Percentiles rank a stretch among this genome's conserved stretches.
Evolutionary conservation across 2,888 invertebrate genomes (phyloP).

Genomic region (Calameuta filiformis): DNA sequence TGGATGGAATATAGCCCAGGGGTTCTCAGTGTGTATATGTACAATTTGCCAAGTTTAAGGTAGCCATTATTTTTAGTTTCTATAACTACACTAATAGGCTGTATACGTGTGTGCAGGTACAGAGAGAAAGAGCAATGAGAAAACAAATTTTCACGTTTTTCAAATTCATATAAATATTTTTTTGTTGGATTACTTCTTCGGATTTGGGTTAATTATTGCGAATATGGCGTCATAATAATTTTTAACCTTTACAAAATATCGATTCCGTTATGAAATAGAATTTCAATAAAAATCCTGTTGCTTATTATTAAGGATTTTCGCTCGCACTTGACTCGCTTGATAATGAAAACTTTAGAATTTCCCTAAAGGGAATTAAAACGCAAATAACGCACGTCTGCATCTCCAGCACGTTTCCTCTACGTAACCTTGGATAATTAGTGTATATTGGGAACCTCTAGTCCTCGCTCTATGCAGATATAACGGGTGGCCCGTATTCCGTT

Average conservation of each 20-base stretch:
- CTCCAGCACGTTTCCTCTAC: neutral
- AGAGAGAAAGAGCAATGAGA: no score
- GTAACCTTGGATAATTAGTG: neutral
- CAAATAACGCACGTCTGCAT: neutral
- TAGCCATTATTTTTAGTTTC: neutral
- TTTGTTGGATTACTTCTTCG: no score
- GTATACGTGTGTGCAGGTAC: neutral
- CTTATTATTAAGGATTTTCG: no score
- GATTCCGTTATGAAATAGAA: no score
- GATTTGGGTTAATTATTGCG: no score
- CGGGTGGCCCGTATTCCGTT: slow-evolving; percentile 3
- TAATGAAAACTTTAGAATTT: no score
- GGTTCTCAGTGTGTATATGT: neutral
- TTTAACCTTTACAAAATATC: no score
- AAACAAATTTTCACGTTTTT: no score
- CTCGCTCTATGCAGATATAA: neutral
- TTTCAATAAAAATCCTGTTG: no score
- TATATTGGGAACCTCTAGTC: neutral
- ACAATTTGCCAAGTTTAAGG: neutral
- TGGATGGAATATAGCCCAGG: neutral
- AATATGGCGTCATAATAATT: no score
- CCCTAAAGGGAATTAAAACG: neutral
- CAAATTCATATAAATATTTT: no score
- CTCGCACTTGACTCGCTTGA: no score
- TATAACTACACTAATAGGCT: neutral